Evolutionary conservation across 2,888 invertebrate species (phyloP), one percentile per base, ranked within the genome.

Genomic region (Tuberolachnus salignus): DNA sequence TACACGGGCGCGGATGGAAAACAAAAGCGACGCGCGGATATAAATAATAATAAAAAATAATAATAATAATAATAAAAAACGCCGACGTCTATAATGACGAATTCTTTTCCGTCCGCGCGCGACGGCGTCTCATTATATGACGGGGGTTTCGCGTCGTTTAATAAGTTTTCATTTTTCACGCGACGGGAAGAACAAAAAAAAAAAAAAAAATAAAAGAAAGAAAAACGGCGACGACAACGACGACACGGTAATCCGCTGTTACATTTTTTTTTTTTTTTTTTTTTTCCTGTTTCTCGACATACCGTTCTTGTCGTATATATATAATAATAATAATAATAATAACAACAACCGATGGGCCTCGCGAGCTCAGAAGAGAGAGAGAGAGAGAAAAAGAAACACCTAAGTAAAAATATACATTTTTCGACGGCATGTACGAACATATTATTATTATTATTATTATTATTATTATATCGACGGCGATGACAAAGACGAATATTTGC

Each of bases 401-500:
- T n/a, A 34, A 34, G 34, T 4, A 34, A 34, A 34, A 34, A 6
- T 34, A 34, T 34, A 34, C 3, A 34, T 34, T 34, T 34, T 34
- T 34, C 34, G n/a, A 34, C 34, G 34, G 34, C 34, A 34, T n/a
- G n/a, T 6, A 34, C 34, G 34, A 34, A 34, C 34, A 6, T 34
- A 34, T 34, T 34, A 34, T 34, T 34, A 34, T 34, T 34, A 34
- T 34, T 34, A 34, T 34, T 34, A 34, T 34, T 34, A 34, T 34
- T 34, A 34, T 34, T 34, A 34, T 34, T 34, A 6, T 34, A 6
- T 4, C 34, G 34, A 34, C 34, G 34, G 6, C 49, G 72, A 73
- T 51, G 73, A 73, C 73, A 73, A 73, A 73, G 73, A 73, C 73
- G 73, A 73, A 63, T 73, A 73, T 73, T 73, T 34, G 34, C 34